Base-by-base conservation (phyloP, 2,113 vertebrate genomes). In the Mandrillus leucophaeus region DNA sequence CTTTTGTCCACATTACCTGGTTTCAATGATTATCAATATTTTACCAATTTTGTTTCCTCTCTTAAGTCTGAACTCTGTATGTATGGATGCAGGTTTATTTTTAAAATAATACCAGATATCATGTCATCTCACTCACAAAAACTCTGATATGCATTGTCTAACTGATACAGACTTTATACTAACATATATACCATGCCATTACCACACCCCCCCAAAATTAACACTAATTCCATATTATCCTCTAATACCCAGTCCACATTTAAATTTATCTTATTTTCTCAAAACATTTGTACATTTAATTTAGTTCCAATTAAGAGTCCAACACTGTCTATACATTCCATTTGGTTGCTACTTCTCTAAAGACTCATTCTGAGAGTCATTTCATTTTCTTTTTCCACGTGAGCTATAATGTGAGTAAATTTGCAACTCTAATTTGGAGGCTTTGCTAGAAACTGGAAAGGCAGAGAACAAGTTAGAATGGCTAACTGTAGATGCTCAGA, bases 351-450 rank as follows among this genome's bases (percentile, higher is more conserved):
- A 73, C 45, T 86, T 94, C 7, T 94, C 38, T 50, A 73, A 66
- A 43, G 10, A 8, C 1, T 40, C 66, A 79, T 94, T 92, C 72
- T 96, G 35, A 86, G 78, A 82, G 30, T 84, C 27, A 93, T 81
- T 92, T 85, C 48, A 25, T 88, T 85, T 95, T 55, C 70, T 92
- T 92, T 92, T 14, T 11, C n/a, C 25, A 68, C 22, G 48, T 94
- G 79, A 81, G 3, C 43, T 48, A 6, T 75, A 78, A 52, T 68
- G 22, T 75, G 14, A 66, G 52, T 73, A 93, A 40, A 84, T 52
- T 9, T 92, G 30, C 88, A 27, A 61, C 16, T 8, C 25, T 68
- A 90, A 95, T 38, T 50, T 40, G 59, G 22, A 95, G 52, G 59
- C 59, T 84, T 79, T 95, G 52, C 30, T 20, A 83, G 14, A 23